These are phyloP conservation scores for Peromyscus nudipes DNA, from an alignment of 2,797 vertebrate genomes.

Conservation along the genomic window DNA sequence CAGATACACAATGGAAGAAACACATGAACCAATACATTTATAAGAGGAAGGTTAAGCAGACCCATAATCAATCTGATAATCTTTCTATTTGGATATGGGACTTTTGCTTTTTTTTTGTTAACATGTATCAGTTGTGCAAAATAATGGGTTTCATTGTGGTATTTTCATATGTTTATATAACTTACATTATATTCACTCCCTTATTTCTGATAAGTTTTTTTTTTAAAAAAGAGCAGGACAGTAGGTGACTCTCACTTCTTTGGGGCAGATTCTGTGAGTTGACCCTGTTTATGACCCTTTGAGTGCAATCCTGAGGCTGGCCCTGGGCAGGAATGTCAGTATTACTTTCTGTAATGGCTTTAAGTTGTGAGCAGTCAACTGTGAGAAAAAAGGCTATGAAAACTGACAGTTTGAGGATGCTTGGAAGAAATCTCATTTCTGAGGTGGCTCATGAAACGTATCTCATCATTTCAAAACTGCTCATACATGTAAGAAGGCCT, in stretches of 20 bases:
- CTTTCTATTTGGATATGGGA: background rate
- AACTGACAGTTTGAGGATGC: background rate
- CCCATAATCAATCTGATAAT: background rate
- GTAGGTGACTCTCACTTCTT: background rate
- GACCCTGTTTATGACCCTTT: background rate
- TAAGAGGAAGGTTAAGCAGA: conserved; percentile 26
- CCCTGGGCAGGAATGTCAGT: background rate
- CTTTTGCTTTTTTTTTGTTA: background rate
- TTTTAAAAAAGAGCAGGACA: background rate
- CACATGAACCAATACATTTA: background rate
- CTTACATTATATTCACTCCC: background rate
- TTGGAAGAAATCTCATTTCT: conserved; percentile 36
- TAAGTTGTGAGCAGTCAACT: background rate
- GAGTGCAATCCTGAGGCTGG: background rate
- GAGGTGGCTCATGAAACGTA: background rate
- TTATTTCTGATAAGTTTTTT: background rate
- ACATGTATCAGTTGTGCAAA: background rate
- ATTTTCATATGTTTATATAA: background rate
- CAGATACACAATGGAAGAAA: background rate
- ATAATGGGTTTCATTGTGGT: background rate
- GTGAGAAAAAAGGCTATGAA: background rate
- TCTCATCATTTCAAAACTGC: background rate
- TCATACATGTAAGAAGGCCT: background rate
- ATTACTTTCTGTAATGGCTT: conserved; percentile 1
- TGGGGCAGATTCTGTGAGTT: background rate